Conservation (phyloP, 2,113 vertebrate species). For the Microtus ochrogaster region DNA sequence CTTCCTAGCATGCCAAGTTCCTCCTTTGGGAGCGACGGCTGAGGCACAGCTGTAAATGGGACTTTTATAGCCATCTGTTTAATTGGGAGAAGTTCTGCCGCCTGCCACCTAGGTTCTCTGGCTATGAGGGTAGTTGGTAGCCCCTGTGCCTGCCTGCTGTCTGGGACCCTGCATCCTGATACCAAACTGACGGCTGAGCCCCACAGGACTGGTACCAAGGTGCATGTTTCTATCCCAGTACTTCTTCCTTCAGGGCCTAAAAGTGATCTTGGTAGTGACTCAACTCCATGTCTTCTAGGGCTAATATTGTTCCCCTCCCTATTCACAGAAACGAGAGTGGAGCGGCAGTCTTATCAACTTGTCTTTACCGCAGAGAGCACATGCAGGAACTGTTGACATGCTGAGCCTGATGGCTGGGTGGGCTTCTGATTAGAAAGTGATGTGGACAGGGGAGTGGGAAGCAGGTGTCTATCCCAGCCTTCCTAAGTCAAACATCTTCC, state of each 20-base stretch:
- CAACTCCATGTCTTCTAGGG: background rate
- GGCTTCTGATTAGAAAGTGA: constrained; percentile 32
- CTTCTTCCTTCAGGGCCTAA: constrained; percentile 8
- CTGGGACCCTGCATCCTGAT: background rate
- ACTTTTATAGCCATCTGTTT: background rate
- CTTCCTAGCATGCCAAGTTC: background rate
- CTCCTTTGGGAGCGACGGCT: background rate
- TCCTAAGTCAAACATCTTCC: background rate
- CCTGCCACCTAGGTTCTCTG: constrained; percentile 6
- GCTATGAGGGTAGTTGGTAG: background rate
- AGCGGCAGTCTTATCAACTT: background rate
- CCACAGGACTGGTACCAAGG: background rate
- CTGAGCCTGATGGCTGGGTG: background rate
- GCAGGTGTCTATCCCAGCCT: background rate
- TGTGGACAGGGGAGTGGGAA: background rate
- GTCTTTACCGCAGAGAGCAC: background rate
- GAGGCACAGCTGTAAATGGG: background rate
- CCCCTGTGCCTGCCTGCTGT: background rate
- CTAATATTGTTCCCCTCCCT: background rate
- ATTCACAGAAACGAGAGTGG: background rate
- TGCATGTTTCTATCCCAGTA: background rate
- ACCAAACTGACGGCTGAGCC: background rate
- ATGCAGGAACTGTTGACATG: background rate
- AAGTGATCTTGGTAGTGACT: background rate
- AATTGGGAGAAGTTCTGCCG: background rate